A percentile compares a stretch with the other conserved stretches of the same genome.
Evolutionary conservation across 2,113 vertebrate species (phyloP).

Genomic region (Hemiprocne comata): DNA sequence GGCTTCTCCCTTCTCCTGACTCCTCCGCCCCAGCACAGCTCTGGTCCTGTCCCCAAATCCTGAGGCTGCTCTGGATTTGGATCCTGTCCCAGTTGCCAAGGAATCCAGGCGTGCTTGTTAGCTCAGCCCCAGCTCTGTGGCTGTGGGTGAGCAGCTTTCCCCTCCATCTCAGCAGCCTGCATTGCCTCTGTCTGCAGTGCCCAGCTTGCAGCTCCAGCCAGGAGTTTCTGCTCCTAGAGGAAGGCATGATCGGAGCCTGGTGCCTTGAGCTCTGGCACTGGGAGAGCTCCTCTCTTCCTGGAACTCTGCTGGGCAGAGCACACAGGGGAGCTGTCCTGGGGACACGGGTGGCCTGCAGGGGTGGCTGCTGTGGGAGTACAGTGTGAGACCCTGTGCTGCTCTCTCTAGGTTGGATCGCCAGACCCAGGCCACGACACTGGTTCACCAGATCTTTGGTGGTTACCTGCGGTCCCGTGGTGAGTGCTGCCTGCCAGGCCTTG

Average conservation of each 20-base stretch:
- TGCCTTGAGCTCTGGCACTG: background rate
- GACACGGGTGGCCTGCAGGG: fast-evolving
- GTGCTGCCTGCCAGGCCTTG: background rate
- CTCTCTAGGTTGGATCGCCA: slow-evolving; percentile 88
- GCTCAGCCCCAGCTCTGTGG: background rate
- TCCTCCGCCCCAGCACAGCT: background rate
- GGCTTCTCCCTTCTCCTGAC: background rate
- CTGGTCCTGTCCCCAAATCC: background rate
- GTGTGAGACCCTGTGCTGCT: background rate
- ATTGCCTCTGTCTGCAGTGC: background rate
- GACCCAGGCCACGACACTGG: slow-evolving; percentile 91
- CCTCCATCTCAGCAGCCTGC: fast-evolving
- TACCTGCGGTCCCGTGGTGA: slow-evolving; percentile 94
- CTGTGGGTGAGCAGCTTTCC: background rate
- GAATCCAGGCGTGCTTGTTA: background rate
- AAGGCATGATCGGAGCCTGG: fast-evolving
- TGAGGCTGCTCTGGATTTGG: background rate
- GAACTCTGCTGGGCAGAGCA: fast-evolving
- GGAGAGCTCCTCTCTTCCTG: background rate
- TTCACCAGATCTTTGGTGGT: slow-evolving; percentile 97
- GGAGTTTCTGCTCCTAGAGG: background rate
- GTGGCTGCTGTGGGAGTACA: fast-evolving
- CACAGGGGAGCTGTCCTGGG: background rate
- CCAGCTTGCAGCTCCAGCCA: background rate
- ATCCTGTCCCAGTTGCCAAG: fast-evolving